Percentiles rank a stretch among this genome's conserved stretches.
Evolutionary conservation across 2,888 invertebrate genomes (phyloP).

Genomic region (Athripsodes cinereus): DNA sequence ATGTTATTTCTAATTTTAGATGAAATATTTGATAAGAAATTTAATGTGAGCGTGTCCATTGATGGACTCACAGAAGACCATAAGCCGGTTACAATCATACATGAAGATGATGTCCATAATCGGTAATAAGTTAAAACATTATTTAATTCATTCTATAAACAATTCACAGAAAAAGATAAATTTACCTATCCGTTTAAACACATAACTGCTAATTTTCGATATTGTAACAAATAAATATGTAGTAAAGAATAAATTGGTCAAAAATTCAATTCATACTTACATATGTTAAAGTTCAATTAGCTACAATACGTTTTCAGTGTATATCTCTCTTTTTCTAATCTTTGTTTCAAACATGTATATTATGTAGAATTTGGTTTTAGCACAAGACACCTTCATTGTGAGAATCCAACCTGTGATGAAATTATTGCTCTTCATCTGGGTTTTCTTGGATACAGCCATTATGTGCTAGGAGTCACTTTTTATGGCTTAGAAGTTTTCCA

Average conservation of each 20-base stretch:
- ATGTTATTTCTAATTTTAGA: constrained; percentile 50
- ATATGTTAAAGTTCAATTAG: too few relatives aligned
- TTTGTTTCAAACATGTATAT: too few relatives aligned
- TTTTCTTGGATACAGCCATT: constrained; percentile 81
- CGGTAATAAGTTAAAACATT: too few relatives aligned
- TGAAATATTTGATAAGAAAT: constrained; percentile 85
- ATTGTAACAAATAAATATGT: too few relatives aligned
- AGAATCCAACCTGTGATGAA: constrained; percentile 76
- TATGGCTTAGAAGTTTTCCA: constrained; percentile 80
- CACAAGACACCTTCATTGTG: constrained; percentile 77
- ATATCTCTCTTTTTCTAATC: too few relatives aligned
- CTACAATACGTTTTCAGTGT: too few relatives aligned
- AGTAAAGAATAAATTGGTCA: too few relatives aligned
- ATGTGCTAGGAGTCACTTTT: constrained; percentile 78
- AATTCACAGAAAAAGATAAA: too few relatives aligned
- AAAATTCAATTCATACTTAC: too few relatives aligned
- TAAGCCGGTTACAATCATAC: constrained; percentile 60
- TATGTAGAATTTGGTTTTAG: constrained; percentile 40
- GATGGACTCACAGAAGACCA: constrained; percentile 75
- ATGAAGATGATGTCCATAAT: constrained; percentile 63
- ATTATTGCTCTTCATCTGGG: constrained; percentile 86
- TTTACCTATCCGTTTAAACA: too few relatives aligned
- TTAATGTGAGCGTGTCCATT: constrained; percentile 77
- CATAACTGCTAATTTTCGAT: too few relatives aligned
- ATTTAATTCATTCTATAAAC: too few relatives aligned